Evolutionary conservation across 2,797 vertebrate species (phyloP), one percentile per base, ranked within the genome.

Genomic region (Chelmon rostratus): DNA sequence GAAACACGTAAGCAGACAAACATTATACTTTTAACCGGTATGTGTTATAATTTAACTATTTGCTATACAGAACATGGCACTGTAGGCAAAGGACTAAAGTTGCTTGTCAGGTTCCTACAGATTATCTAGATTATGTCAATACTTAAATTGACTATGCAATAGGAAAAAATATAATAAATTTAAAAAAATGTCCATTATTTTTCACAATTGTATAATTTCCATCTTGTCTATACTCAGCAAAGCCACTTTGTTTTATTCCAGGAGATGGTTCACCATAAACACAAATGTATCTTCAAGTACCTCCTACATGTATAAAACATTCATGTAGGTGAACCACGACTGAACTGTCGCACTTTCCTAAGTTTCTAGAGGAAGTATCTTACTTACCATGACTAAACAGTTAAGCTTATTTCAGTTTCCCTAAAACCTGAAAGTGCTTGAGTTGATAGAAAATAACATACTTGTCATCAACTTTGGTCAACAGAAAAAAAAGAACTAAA

Each of bases 1-100:
- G 92, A 82, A 95, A 94, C 10, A 73, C 3, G 46, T 49, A 80
- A 10, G 8, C 28, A 82, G 15, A 82, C 47, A 72, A 3, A 74
- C 6, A 72, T 28, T 35, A 38, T 25, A 46, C 12, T 5, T 35
- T 63, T 44, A 28, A 57, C 6, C 49, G 6, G 2, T 44, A 25
- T 67, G 28, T 44, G 1, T 72, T 37, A 18, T 38, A 3, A 49
- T 69, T 1, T 47, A 33, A 35, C 38, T 9, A 21, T 42, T 8
- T 37, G 21, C 28, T 40, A 23, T 8, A 68, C 6, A 78, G 35
- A 73, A 8, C 37, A 63, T 42, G 18, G 15, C 28, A 62, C 11
- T 66, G 40, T 33, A 42, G 4, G 4, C n/a, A 44, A 42, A 47
- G 28, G 4, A 25, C 19, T 42, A 42, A 11, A 10, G 11, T 28